Percentiles rank a stretch among this genome's conserved stretches.
Conservation (phyloP, 1,140 invertebrate genomes). For the Drosophila pandora region DNA sequence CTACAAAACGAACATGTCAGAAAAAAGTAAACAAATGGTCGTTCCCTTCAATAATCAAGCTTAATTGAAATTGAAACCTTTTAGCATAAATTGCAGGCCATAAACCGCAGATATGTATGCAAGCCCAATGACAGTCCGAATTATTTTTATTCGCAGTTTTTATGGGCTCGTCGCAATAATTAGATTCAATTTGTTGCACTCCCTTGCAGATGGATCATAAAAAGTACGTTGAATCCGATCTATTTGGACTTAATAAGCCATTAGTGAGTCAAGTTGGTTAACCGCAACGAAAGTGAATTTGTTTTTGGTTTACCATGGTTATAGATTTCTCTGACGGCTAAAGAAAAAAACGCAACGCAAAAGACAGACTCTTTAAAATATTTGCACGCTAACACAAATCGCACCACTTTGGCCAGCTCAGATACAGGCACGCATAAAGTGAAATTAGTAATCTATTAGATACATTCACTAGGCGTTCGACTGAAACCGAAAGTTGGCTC, state of each 20-base stretch:
- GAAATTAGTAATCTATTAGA: constrained; percentile 75
- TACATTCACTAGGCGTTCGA: constrained; percentile 55
- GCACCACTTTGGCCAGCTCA: constrained; percentile 52
- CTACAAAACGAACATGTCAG: constrained; percentile 1
- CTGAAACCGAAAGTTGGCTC: constrained; percentile 67
- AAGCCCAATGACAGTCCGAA: constrained; percentile 6
- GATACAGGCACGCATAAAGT: constrained; percentile 66
- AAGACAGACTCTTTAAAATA: constrained; percentile 63
- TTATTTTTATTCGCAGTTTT: constrained; percentile 26
- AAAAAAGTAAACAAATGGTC: constrained; percentile 36
- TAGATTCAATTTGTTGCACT: constrained; percentile 61
- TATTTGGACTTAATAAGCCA: constrained; percentile 80
- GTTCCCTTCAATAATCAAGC: neutral
- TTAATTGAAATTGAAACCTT: constrained; percentile 33
- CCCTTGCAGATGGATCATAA: constrained; percentile 63
- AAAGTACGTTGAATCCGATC: constrained; percentile 63
- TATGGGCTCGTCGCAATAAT: constrained; percentile 29
- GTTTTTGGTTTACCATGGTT: constrained; percentile 38
- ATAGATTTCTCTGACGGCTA: constrained; percentile 65
- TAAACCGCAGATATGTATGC: constrained; percentile 24
- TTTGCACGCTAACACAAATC: constrained; percentile 67
- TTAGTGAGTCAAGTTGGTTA: constrained; percentile 78
- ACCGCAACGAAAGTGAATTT: constrained; percentile 80
- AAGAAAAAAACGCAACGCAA: constrained; percentile 9
- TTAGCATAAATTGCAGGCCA: constrained; percentile 25